Base-by-base conservation (phyloP, 1,140 invertebrate species). In the Apis laboriosa region DNA sequence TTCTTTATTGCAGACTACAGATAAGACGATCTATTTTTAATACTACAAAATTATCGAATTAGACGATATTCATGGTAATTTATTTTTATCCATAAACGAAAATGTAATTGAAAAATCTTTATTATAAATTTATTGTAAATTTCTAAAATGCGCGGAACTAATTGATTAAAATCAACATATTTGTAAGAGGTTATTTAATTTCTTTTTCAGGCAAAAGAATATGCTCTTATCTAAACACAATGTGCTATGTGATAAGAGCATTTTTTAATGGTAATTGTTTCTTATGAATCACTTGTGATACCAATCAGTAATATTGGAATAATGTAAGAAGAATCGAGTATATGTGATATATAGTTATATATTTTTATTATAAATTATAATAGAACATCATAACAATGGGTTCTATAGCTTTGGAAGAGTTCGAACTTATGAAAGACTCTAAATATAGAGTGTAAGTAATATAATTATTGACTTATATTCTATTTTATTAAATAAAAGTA, bases 371-470 rank as follows among this genome's bases (percentile, higher is more conserved):
- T 60, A 58, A 84, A 75, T 60, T 75, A 21, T 28, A 82, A 63
- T 28, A 82, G 1, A 60, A 71, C 28, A 76, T 24, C 21, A 49
- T 34, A 79, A 90, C 87, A 81, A 95, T 94, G 94, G 92, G 94
- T 68, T 94, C 94, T 21, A 95, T 95, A 17, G 93, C 94, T 43
- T 86, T 96, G 89, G 96, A 97, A 91, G 96, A 97, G 90, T 96
- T 95, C 90, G 96, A 97, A 86, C 93, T 97, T 13, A 95, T 97
- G 95, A 96, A 96, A 86, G 97, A 97, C 92, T 95, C 96, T 11
- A 98, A 98, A 92, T 98, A 97, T 93, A 95, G 96, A 88, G 95
- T 96, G 94, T 96, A 91, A 95, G 94, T 94, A 89, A 28, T 58
- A n/a, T 43, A 9, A 76, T 43, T 66, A 58, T 72, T 43, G 56